These are phyloP conservation scores for Drosophila littoralis DNA, from an alignment of 1,140 invertebrate genomes.

Conservation along the genomic window DNA sequence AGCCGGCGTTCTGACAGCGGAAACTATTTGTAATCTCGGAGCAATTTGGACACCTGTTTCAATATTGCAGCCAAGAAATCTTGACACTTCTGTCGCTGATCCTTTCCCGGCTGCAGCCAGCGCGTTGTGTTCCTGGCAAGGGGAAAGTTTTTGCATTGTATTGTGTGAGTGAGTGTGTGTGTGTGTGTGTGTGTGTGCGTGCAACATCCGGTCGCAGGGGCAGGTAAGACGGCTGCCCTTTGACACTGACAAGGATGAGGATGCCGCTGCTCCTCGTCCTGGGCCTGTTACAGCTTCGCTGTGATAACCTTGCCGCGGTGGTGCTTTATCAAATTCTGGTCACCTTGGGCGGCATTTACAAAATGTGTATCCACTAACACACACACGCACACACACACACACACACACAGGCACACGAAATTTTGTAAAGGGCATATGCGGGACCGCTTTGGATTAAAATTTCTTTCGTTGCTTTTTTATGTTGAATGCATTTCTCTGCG, in stretches of 20 bases:
- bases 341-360: conserved; percentile 76
- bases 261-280: neutral
- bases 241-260: conserved; percentile 29
- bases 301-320: conserved; percentile 58
- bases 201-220: conserved; percentile 64
- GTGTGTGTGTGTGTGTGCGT: conserved; percentile 23
- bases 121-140: neutral
- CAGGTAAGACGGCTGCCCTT: conserved; percentile 26
- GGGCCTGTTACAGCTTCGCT: conserved; percentile 21
- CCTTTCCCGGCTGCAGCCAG: conserved; percentile 31
- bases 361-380: conserved; percentile 72
- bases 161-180: neutral
- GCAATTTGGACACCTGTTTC: conserved; percentile 72
- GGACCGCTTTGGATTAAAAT: conserved; percentile 77
- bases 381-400: conserved; percentile 43
- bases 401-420: conserved; percentile 17
- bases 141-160: conserved; percentile 52
- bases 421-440: conserved; percentile 42
- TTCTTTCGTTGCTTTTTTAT: conserved; percentile 60
- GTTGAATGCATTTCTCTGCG: conserved; percentile 72
- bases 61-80: conserved; percentile 65
- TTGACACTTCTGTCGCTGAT: conserved; percentile 48
- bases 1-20: conserved; percentile 10
- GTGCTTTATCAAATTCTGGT: conserved; percentile 74
- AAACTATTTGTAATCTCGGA: conserved; percentile 50